Conservation (phyloP, 92 coral and sea anemone species). For the Pocillopora meandrina region DNA sequence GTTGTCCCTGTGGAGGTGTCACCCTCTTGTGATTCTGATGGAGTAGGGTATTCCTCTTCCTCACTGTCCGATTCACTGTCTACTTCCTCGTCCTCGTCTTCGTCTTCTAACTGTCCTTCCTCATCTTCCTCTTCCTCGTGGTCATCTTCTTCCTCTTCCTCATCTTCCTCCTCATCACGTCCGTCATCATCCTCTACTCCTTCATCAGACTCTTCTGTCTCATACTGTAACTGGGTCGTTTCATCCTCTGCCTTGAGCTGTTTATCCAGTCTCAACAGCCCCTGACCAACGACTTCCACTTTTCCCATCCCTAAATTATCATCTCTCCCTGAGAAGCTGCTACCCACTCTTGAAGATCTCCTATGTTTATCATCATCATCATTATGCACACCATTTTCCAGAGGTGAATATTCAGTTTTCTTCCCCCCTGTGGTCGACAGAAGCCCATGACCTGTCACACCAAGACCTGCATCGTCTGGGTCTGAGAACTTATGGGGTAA, state of each 20-base stretch:
- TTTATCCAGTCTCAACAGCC: slow-evolving; percentile 49
- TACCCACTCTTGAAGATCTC: slow-evolving; percentile 60
- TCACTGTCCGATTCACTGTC: slow-evolving; percentile 46
- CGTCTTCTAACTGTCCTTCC: slow-evolving; percentile 42
- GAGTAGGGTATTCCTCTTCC: slow-evolving; percentile 20
- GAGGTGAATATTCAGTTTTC: slow-evolving; percentile 9
- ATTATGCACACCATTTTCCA: slow-evolving; percentile 39
- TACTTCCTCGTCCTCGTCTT: slow-evolving; percentile 55
- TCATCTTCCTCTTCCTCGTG: slow-evolving; percentile 38
- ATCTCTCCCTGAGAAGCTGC: slow-evolving; percentile 40
- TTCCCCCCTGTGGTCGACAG: slow-evolving; percentile 47
- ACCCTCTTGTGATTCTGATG: slow-evolving; percentile 23
- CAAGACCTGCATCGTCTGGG: slow-evolving; percentile 51
- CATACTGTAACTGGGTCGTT: slow-evolving; percentile 66
- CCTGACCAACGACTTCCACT: slow-evolving; percentile 82
- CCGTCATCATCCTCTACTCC: slow-evolving; percentile 62
- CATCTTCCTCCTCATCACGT: slow-evolving; percentile 28
- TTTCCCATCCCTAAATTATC: slow-evolving; percentile 34
- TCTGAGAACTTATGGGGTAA: slow-evolving; percentile 41
- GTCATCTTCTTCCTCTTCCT: slow-evolving; percentile 35
- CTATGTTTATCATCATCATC: slow-evolving; percentile 15
- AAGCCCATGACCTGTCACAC: slow-evolving; percentile 69
- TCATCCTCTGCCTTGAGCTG: slow-evolving; percentile 35
- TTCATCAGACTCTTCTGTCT: slow-evolving; percentile 62
- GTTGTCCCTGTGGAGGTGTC: slow-evolving; percentile 1